Base-by-base conservation (phyloP, 2,888 invertebrate species). In the Argyra leucocephala region DNA sequence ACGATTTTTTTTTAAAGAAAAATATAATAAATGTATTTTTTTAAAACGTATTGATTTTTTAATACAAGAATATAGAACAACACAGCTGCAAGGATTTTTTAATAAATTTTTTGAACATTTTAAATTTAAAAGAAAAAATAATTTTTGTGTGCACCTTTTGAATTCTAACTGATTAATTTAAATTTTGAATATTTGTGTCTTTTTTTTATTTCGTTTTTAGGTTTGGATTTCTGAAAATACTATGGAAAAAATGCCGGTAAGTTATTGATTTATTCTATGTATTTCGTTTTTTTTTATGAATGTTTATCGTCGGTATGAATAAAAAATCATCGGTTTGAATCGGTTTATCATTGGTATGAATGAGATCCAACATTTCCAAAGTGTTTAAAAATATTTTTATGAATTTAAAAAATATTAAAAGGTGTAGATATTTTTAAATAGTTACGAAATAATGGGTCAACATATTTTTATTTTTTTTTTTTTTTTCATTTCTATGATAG, bases 161-260 rank as follows among this genome's bases (percentile, higher is more conserved):
- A n/a, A n/a, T n/a, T n/a, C n/a, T n/a, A n/a, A n/a, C n/a, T n/a
- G n/a, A 48, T 48, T 21, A 31, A 57, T 58, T 57, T 58, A 22
- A 22, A 9, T 36, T 18, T 12, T 63, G 7, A 57, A 61, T 31
- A 58, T 7, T 64, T 31, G 63, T 5, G 63, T 64, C 63, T 57
- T 66, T 57, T 62, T 66, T 48, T 64, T 59, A 26, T 58, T 61
- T 36, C 37, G 57, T 63, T 59, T 84, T 67, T 85, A 91, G 91
- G 85, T 90, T 72, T 91, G 91, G 91, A 83, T 89, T 75, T 88
- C 88, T 72, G 84, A 85, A 72, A 84, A 84, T 77, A 85, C 84
- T 62, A 82, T 83, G 81, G 89, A 89, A 73, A 83, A 84, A 75
- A 91, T 90, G 90, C 91, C 91, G 83, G 91, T 91, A 83, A 88